phyloP scores from a whole-genome alignment of 2,113 vertebrate genomes.

The Nasalis larvatus region DNA sequence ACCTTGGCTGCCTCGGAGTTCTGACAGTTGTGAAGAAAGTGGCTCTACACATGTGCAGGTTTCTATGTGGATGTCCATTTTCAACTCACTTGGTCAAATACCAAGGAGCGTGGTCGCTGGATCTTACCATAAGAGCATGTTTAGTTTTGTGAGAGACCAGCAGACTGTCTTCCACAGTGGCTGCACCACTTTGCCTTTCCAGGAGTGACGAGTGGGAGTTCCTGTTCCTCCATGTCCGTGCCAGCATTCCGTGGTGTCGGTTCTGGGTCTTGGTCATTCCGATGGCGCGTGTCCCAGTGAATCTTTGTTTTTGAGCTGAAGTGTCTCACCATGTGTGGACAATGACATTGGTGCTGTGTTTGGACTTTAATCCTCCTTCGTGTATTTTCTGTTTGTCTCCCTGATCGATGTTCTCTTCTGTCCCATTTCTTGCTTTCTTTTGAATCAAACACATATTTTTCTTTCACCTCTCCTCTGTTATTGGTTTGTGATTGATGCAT shows the following conservation, averaged over 20 bases:
- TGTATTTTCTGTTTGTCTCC: neutral
- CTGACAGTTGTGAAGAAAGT: neutral
- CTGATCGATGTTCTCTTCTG: too few species aligned
- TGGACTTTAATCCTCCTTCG: neutral
- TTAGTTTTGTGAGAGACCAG: neutral
- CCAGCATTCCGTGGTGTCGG: neutral
- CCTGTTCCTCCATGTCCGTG: rapidly evolving
- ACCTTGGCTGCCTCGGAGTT: neutral
- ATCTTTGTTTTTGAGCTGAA: neutral
- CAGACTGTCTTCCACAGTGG: neutral
- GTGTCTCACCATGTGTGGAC: neutral
- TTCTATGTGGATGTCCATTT: neutral
- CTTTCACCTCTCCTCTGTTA: neutral
- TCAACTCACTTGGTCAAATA: neutral
- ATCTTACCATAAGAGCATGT: neutral
- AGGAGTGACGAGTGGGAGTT: rapidly evolving
- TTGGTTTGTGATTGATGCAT: neutral
- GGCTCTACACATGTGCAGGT: neutral
- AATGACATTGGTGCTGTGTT: too few species aligned
- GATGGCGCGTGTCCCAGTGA: neutral
- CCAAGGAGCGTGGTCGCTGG: neutral
- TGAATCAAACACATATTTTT: neutral
- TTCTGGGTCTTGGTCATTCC: neutral
- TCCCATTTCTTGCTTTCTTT: neutral
- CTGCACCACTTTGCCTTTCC: neutral